Conservation (phyloP, 2,888 invertebrate species). For the Trichopoda pennipes region DNA sequence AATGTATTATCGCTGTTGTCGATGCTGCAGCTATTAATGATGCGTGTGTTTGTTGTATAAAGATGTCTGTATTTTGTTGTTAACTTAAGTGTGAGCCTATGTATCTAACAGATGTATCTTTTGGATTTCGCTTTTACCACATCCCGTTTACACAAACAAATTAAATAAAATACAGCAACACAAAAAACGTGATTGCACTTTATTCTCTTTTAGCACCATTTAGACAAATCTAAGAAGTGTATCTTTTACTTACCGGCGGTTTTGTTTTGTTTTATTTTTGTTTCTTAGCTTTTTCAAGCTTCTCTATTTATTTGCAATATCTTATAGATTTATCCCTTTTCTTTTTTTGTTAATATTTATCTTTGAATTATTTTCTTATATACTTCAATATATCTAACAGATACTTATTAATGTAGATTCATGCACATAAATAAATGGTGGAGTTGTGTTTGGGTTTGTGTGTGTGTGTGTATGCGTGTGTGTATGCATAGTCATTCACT, state of each 20-base stretch:
- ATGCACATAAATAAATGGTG: not conserved
- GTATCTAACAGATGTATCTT: slow-evolving; percentile 69
- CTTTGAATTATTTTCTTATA: slow-evolving; percentile 7
- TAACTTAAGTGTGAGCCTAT: slow-evolving; percentile 51
- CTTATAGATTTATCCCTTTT: slow-evolving; percentile 34
- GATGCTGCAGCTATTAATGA: slow-evolving; percentile 31
- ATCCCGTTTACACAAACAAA: not conserved
- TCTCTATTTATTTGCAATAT: slow-evolving; percentile 6
- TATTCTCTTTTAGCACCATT: slow-evolving; percentile 10
- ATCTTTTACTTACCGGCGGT: slow-evolving; percentile 48
- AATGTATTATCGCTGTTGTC: slow-evolving; percentile 16
- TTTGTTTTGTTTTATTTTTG: slow-evolving; percentile 14
- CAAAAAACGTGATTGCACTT: slow-evolving; percentile 42
- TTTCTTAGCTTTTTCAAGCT: slow-evolving; percentile 2
- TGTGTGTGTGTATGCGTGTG: not conserved
- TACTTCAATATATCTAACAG: slow-evolving; percentile 14
- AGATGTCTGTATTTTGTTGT: slow-evolving; percentile 48
- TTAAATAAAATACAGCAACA: not conserved
- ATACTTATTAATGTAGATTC: slow-evolving; percentile 3
- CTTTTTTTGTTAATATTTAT: slow-evolving; percentile 21
- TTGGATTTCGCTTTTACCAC: slow-evolving; percentile 12
- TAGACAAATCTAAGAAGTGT: slow-evolving; percentile 24
- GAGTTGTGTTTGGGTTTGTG: not conserved
- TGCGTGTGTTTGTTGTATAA: slow-evolving; percentile 37
- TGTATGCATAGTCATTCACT: not conserved